Percentiles rank a stretch among this genome's conserved stretches.
Evolutionary conservation across 2,113 vertebrate genomes (phyloP).

Genomic region (Limanda limanda): DNA sequence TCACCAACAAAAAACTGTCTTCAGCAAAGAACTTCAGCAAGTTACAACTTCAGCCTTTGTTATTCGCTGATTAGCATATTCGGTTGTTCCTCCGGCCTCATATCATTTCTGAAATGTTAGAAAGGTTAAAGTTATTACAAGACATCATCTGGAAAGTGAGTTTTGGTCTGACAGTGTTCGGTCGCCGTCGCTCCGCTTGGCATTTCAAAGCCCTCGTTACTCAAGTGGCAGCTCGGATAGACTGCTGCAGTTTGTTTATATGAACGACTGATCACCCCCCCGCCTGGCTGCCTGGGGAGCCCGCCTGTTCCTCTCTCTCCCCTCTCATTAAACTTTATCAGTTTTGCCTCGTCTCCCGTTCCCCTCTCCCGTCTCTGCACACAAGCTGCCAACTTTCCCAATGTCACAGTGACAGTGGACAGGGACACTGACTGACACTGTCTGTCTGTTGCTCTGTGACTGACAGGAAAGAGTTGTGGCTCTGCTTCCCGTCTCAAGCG

Average conservation of each 20-base stretch:
- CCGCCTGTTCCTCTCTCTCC: slow-evolving; percentile 49
- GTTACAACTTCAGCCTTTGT: too few relatives aligned
- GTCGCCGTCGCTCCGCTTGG: background rate
- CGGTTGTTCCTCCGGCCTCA: too few relatives aligned
- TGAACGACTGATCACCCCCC: slow-evolving; percentile 48
- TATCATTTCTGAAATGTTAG: too few relatives aligned
- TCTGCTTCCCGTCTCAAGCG: too few relatives aligned
- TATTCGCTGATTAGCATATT: too few relatives aligned
- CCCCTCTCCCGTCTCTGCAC: slow-evolving; percentile 28
- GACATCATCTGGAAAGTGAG: background rate
- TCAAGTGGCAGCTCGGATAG: slow-evolving; percentile 18
- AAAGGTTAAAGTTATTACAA: background rate
- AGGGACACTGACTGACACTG: background rate
- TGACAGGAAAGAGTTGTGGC: slow-evolving; percentile 14
- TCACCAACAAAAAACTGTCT: too few relatives aligned
- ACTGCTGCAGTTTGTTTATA: slow-evolving; percentile 33
- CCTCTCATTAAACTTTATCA: slow-evolving; percentile 62
- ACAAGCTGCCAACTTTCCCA: slow-evolving; percentile 37
- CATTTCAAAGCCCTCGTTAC: slow-evolving; percentile 34
- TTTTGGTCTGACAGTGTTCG: background rate
- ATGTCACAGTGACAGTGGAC: slow-evolving; percentile 43
- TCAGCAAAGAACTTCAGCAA: too few relatives aligned
- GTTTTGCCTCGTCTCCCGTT: slow-evolving; percentile 37
- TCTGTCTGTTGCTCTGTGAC: background rate
- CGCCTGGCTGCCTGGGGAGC: slow-evolving; percentile 40